A percentile compares a stretch with the other conserved stretches of the same genome.
Conservation (phyloP, 2,888 invertebrate species). For the Diplazon laetatorius region DNA sequence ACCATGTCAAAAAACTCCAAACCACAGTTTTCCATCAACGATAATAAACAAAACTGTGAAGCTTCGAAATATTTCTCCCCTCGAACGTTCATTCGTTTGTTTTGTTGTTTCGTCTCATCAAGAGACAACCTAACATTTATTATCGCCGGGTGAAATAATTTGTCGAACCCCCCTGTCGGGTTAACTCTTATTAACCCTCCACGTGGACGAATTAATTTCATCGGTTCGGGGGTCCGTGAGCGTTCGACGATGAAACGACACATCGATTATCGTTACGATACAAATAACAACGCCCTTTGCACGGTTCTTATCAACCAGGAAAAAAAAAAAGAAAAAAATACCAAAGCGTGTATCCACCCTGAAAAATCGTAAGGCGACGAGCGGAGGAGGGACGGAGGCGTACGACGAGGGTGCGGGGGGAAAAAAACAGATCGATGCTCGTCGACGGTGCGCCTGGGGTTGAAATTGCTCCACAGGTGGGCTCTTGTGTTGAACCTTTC, state of each 20-base stretch:
- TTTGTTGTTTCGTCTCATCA: no score
- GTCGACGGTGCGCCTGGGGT: constrained; percentile 46
- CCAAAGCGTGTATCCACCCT: constrained; percentile 3
- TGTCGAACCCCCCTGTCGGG: neutral
- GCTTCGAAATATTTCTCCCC: no score
- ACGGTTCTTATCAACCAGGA: constrained; percentile 16
- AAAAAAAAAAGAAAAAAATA: no score
- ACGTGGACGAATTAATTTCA: constrained; percentile 37
- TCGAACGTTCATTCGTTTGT: no score
- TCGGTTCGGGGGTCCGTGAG: neutral
- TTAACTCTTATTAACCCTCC: neutral
- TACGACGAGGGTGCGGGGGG: constrained; percentile 57
- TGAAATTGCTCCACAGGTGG: constrained; percentile 67
- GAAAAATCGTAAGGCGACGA: neutral
- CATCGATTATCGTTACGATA: constrained; percentile 46
- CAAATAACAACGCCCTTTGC: constrained; percentile 58
- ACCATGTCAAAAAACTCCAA: no score
- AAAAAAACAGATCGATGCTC: constrained; percentile 65
- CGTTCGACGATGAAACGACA: constrained; percentile 21
- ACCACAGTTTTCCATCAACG: no score
- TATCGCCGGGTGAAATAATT: neutral
- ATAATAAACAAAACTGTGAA: no score
- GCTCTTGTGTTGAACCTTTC: constrained; percentile 36
- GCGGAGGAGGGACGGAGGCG: constrained; percentile 44
- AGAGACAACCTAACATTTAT: no score